Base-by-base conservation (phyloP, 2,797 vertebrate genomes). In the Gallinago stenura region DNA sequence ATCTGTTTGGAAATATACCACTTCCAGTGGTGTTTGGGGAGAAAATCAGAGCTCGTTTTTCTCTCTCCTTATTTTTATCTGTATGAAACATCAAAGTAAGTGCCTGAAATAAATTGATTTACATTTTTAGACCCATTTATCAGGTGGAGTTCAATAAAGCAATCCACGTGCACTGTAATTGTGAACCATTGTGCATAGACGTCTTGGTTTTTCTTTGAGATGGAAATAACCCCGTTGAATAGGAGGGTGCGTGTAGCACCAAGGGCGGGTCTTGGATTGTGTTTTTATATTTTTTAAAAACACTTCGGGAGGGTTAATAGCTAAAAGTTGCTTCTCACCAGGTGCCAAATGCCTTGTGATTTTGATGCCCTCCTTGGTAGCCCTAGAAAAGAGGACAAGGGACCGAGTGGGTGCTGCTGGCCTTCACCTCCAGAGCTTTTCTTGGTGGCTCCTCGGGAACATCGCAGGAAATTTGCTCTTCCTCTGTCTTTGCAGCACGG, bases 381-480 rank as follows among this genome's bases (percentile, higher is more conserved):
- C 21, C 37, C 80, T 31, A 64, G 41, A 39, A 70, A 53, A 64
- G 62, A 87, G 77, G 41, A 12, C 25, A 54, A 54, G 65, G 51
- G 48, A 19, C 45, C 0, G 2, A 50, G 3, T 41, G 30, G 79
- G 64, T 19, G 25, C 16, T 6, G 21, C 54, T 89, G 56, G 13
- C 37, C 31, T 18, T 89, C 61, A 58, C 80, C 78, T 95, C 60
- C 83, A 56, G 4, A 77, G 73, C 70, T 82, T 84, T 72, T 33
- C 24, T 54, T 71, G 3, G 13, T 61, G 83, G 22, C 64, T 90
- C 7, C 20, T 91, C 68, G 2, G 53, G 60, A 84, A 17, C 64
- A 73, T 76, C 60, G 20, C 1, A 2, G 81, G 85, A 87, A 87
- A 88, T 90, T 91, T 89, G 26, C 93, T 95, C 77, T 62, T 90